These are phyloP conservation scores for Drosophila atroscutellata DNA, from an alignment of 2,888 invertebrate species.

Conservation along the genomic window DNA sequence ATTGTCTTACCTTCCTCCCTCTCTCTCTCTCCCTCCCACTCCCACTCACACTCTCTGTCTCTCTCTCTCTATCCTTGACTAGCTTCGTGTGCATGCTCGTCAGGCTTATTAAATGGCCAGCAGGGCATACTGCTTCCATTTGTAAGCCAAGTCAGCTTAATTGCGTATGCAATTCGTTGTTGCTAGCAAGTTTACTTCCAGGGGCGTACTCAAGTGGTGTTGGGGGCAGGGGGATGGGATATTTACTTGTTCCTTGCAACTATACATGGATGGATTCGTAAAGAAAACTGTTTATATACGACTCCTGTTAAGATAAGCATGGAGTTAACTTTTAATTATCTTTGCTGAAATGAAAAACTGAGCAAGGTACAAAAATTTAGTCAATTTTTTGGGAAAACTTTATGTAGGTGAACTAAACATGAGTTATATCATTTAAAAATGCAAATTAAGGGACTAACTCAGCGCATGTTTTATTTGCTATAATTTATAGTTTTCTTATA, in stretches of 20 bases:
- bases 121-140: conserved; percentile 45
- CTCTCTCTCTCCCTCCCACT: not conserved
- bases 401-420: too few species aligned
- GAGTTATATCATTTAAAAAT: too few species aligned
- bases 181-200: conserved; percentile 7
- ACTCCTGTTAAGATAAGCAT: not conserved
- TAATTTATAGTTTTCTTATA: not conserved
- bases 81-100: not conserved
- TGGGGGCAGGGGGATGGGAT: too few species aligned
- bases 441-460: too few species aligned
- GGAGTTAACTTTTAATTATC: not conserved
- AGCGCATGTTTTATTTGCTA: not conserved
- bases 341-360: not conserved
- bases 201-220: not conserved
- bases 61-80: not conserved
- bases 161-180: conserved; percentile 71
- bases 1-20: conserved; percentile 4
- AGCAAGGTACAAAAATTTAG: not conserved
- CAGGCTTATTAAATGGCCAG: conserved; percentile 67
- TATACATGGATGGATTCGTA: not conserved
- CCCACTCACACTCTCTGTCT: not conserved
- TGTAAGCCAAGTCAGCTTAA: conserved; percentile 71
- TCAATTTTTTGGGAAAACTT: not conserved
- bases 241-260: not conserved
- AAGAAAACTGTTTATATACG: not conserved